phyloP scores from a whole-genome alignment of 2,113 vertebrate species.

The Cacatua alba region DNA sequence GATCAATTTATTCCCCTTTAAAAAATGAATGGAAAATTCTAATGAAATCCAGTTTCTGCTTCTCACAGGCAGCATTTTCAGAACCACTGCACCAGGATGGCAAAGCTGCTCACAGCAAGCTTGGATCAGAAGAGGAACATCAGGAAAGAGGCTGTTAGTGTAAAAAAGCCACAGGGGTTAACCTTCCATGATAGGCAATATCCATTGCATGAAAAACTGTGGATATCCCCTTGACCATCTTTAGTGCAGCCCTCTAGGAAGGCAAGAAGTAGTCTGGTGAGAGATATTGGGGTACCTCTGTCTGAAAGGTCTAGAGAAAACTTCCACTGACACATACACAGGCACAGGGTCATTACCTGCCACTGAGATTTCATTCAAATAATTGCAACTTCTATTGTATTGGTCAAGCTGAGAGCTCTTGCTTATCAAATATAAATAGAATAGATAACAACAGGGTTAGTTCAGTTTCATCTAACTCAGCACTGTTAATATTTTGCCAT shows the following conservation, averaged over 20 bases:
- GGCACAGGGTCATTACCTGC: background rate
- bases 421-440: background rate
- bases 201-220: background rate
- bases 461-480: constrained; percentile 17
- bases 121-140: background rate
- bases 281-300: background rate
- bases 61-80: background rate
- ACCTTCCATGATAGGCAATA: background rate
- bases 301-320: background rate
- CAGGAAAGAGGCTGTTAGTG: background rate
- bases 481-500: constrained; percentile 40
- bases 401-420: background rate
- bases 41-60: background rate
- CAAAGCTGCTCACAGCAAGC: background rate
- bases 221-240: background rate
- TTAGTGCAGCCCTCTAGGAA: background rate
- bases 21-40: background rate
- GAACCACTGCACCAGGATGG: background rate
- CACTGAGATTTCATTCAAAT: background rate
- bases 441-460: background rate
- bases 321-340: background rate
- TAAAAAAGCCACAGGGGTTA: background rate
- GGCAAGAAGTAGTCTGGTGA: background rate
- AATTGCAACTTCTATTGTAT: background rate
- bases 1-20: background rate